Conservation (phyloP, 35 echinoderm and acorn worm genomes). For the Amphiura filiformis region DNA sequence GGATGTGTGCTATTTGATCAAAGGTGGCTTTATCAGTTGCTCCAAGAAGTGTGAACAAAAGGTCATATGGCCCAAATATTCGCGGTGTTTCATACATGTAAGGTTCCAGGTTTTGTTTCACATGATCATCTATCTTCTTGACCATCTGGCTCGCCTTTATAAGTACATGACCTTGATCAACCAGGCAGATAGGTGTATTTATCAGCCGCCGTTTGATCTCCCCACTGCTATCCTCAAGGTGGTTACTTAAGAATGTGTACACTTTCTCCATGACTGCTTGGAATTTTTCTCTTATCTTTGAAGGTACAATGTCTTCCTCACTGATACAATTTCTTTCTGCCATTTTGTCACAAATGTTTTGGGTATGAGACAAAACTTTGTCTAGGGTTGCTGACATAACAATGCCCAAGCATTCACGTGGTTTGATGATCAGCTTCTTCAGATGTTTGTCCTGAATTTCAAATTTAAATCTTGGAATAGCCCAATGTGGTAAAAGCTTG, state of each 20-base stretch:
- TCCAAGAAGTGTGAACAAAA: not conserved
- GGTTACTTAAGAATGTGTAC: not conserved
- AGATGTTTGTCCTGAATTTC: not conserved
- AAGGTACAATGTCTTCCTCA: not conserved
- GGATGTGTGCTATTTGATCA: conserved; percentile 15
- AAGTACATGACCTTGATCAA: conserved; percentile 5
- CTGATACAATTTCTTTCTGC: not conserved
- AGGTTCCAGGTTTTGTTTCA: not conserved
- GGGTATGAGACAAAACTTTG: not conserved
- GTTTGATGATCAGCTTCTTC: not conserved
- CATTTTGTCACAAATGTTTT: not conserved
- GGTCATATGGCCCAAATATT: conserved; percentile 3
- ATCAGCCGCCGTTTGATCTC: not conserved
- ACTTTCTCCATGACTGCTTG: not conserved
- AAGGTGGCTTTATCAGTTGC: not conserved
- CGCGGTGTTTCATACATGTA: conserved; percentile 19
- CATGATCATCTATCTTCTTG: not conserved
- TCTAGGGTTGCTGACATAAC: not conserved
- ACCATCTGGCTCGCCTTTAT: conserved; percentile 14
- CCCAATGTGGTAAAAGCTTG: not conserved
- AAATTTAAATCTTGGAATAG: not conserved
- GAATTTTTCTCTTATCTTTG: not conserved
- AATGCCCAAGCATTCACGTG: conserved; percentile 22
- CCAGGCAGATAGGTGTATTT: not conserved
- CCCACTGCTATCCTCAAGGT: not conserved